Evolutionary conservation across 1,140 invertebrate species (phyloP).

Genomic region (Chlorops oryzae): DNA sequence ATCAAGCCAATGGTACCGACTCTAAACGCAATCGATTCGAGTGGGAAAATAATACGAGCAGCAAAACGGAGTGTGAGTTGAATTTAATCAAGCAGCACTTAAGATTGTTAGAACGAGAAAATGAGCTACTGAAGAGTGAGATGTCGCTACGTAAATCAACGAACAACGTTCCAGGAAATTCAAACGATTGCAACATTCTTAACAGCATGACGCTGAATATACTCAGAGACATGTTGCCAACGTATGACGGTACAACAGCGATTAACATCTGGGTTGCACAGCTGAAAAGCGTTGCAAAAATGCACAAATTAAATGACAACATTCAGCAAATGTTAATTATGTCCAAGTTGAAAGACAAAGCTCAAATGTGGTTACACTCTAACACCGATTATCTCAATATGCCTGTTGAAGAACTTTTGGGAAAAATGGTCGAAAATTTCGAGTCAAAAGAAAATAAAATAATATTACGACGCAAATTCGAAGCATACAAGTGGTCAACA

Average conservation of each 20-base stretch:
- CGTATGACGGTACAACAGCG: background rate
- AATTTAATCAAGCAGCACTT: background rate
- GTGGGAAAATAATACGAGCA: no score
- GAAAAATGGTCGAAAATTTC: background rate
- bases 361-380: constrained; percentile 1
- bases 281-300: background rate
- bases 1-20: no score
- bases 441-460: constrained; percentile 4
- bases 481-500: constrained; percentile 3
- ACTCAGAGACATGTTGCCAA: background rate
- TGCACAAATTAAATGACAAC: background rate
- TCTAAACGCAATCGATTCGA: no score
- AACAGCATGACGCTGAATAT: background rate
- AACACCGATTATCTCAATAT: background rate
- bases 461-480: background rate
- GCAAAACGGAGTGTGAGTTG: background rate
- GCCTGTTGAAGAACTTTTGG: background rate
- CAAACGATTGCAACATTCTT: background rate
- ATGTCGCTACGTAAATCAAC: background rate
- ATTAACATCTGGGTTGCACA: background rate
- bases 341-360: constrained; percentile 2
- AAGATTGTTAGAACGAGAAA: background rate
- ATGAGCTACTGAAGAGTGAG: background rate
- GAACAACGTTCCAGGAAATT: background rate
- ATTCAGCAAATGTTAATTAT: background rate